Percentiles rank a stretch among this genome's conserved stretches.
These are phyloP conservation scores for Macrobrachium nipponense DNA, from an alignment of 1,140 invertebrate species.

Conservation along the genomic window DNA sequence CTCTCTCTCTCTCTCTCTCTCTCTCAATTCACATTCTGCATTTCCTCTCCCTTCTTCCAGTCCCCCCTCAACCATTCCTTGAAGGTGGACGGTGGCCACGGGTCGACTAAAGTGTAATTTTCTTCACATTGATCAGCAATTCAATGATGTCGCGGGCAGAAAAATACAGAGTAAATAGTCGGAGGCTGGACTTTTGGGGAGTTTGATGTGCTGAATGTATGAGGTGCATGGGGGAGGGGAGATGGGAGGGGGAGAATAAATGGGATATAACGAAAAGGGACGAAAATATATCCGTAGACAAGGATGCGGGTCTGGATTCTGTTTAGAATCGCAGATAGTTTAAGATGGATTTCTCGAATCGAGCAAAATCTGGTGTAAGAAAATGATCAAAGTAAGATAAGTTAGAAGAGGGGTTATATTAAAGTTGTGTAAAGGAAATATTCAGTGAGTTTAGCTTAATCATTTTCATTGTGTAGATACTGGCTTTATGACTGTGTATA, in stretches of 20 bases:
- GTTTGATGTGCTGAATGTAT: neutral
- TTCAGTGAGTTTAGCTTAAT: no score
- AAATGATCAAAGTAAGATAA: no score
- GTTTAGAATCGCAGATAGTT: no score
- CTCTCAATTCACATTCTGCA: no score
- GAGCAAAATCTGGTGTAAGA: no score
- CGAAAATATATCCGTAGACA: neutral
- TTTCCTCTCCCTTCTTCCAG: no score
- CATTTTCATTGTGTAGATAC: no score
- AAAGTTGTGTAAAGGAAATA: no score
- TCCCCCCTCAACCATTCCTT: neutral
- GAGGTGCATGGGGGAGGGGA: neutral
- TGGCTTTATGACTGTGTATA: no score
- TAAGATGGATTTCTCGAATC: no score
- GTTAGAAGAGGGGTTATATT: no score
- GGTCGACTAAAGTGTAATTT: constrained; percentile 44
- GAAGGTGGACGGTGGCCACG: neutral
- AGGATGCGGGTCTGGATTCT: neutral
- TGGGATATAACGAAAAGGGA: neutral
- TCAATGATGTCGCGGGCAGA: constrained; percentile 47
- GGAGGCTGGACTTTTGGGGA: neutral
- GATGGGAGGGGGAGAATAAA: neutral
- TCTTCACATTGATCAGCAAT: constrained; percentile 48
- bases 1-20: no score
- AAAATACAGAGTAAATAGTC: constrained; percentile 45